These are phyloP conservation scores for Pedionomus torquatus DNA, from an alignment of 2,113 vertebrate species.

Conservation along the genomic window DNA sequence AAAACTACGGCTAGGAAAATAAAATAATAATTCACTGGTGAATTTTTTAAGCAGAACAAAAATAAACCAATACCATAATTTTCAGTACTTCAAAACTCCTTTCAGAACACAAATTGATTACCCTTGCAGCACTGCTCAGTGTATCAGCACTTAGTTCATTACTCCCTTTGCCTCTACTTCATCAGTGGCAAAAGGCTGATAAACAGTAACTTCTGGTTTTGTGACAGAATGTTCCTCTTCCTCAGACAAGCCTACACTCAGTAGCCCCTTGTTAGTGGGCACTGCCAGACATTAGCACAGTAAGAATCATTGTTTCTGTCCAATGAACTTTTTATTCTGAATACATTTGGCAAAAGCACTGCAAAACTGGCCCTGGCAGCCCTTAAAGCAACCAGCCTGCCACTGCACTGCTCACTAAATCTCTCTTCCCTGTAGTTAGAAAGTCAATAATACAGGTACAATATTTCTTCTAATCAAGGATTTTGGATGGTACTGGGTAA, in stretches of 20 bases:
- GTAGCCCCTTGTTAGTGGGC: neutral
- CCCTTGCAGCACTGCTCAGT: neutral
- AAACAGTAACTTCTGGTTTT: neutral
- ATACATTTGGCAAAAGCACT: conserved; percentile 29
- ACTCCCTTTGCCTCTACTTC: neutral
- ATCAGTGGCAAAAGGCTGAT: neutral
- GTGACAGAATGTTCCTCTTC: neutral
- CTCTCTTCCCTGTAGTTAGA: neutral
- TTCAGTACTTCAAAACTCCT: neutral
- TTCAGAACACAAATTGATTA: neutral
- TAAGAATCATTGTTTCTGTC: conserved; percentile 38
- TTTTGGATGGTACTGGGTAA: neutral
- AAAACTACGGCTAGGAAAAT: neutral
- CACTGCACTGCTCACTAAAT: neutral
- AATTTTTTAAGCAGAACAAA: neutral
- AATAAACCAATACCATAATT: neutral
- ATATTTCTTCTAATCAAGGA: neutral
- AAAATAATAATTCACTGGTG: neutral
- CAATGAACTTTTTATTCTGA: conserved; percentile 18
- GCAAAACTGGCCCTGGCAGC: neutral
- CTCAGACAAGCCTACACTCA: neutral
- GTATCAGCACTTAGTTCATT: neutral
- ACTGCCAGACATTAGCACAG: neutral
- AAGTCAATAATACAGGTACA: neutral
- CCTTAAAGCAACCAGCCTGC: neutral